Percentiles rank a stretch among this genome's conserved stretches.
Conservation (phyloP, 1,140 invertebrate genomes). For the Orius laevigatus region DNA sequence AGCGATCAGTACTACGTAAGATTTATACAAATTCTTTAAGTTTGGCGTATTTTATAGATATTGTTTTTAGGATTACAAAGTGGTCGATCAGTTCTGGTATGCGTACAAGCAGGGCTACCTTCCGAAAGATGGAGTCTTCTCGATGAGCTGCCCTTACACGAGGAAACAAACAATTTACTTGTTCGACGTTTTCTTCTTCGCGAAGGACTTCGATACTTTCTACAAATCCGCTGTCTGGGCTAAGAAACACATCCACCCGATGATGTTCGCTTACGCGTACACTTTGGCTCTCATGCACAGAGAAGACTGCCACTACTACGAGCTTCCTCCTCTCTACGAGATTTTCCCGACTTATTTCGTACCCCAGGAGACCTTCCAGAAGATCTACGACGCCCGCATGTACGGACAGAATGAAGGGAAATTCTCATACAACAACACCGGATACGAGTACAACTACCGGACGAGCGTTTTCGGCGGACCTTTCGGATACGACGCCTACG, state of each 20-base stretch:
- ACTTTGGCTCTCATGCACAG: constrained; percentile 41
- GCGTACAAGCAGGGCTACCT: constrained; percentile 37
- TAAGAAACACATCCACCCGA: constrained; percentile 40
- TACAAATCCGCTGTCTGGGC: constrained; percentile 37
- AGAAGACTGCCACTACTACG: constrained; percentile 37
- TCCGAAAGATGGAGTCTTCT: constrained; percentile 41
- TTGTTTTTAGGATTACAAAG: constrained; percentile 30
- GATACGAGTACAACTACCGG: constrained; percentile 23
- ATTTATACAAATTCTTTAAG: background rate
- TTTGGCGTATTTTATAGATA: background rate
- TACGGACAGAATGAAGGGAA: constrained; percentile 17
- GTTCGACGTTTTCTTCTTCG: constrained; percentile 49
- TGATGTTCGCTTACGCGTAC: constrained; percentile 43
- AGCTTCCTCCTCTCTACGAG: constrained; percentile 47
- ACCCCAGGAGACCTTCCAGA: constrained; percentile 36
- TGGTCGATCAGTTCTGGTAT: constrained; percentile 39
- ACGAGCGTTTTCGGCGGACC: constrained; percentile 22
- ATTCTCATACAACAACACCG: constrained; percentile 17
- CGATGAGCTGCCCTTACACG: constrained; percentile 39
- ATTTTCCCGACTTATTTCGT: constrained; percentile 46
- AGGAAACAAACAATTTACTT: constrained; percentile 40
- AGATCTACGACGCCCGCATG: constrained; percentile 31
- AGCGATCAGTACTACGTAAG: constrained; percentile 6
- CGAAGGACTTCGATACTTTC: constrained; percentile 32
- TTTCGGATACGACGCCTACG: constrained; percentile 25